phyloP scores from a whole-genome alignment of 2,797 vertebrate genomes.

The Apogon hyalosoma region DNA sequence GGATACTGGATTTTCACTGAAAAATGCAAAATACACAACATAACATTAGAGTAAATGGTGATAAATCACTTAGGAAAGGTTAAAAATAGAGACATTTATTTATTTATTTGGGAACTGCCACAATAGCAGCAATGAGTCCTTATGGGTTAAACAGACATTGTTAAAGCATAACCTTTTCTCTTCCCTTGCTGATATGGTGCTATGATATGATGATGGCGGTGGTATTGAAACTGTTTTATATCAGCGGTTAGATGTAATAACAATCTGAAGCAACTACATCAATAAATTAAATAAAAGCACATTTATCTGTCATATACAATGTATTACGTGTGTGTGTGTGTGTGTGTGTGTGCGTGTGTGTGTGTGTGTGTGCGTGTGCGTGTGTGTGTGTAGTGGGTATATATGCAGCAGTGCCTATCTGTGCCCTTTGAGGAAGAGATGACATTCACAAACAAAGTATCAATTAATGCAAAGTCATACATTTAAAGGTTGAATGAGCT shows the following conservation, averaged over 20 bases:
- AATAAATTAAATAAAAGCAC: slow-evolving; percentile 26
- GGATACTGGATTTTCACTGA: too few relatives aligned
- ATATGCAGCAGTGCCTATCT: slow-evolving; percentile 10
- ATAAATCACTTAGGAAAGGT: too few relatives aligned
- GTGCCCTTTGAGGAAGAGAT: slow-evolving; percentile 22
- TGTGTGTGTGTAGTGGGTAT: not conserved
- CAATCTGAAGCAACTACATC: not conserved
- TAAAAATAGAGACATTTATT: too few relatives aligned
- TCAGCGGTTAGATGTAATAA: slow-evolving; percentile 14
- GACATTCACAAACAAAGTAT: slow-evolving; percentile 39
- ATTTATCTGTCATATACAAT: not conserved
- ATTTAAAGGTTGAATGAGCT: slow-evolving; percentile 36
- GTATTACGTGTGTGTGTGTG: not conserved
- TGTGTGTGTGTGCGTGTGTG: not conserved
- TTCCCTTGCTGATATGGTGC: not conserved
- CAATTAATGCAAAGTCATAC: slow-evolving; percentile 28
- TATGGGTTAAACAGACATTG: not conserved
- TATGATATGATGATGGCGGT: slow-evolving; percentile 16
- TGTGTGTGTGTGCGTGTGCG: slow-evolving; percentile 6
- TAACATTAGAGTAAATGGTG: too few relatives aligned
- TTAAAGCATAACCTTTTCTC: not conserved
- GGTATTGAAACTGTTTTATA: slow-evolving; percentile 25
- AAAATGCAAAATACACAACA: too few relatives aligned
- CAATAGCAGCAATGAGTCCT: too few relatives aligned
- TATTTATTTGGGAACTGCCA: too few relatives aligned